phyloP scores from a whole-genome alignment of 2,888 invertebrate genomes.

The Nasonovia ribisnigri region DNA sequence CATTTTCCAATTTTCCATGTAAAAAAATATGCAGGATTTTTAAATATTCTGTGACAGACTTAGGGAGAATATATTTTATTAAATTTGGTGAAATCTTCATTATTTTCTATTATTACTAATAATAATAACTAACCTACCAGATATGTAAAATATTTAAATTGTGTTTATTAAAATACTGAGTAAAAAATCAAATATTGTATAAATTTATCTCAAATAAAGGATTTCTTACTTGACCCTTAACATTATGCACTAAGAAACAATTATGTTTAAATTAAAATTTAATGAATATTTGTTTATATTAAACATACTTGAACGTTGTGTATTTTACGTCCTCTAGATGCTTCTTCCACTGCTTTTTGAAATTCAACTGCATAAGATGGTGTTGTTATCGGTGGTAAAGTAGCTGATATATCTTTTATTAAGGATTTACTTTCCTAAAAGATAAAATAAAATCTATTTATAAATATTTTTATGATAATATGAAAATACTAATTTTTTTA shows the following conservation, averaged over 20 bases:
- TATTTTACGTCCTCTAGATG: constrained; percentile 75
- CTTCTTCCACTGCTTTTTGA: constrained; percentile 74
- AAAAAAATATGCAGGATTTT: background rate
- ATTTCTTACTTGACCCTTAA: background rate
- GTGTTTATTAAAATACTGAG: background rate
- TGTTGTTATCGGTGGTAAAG: constrained; percentile 73
- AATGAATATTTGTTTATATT: background rate
- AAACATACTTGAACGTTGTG: constrained; percentile 73
- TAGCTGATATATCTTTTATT: constrained; percentile 71
- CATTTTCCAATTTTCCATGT: no score
- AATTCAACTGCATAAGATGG: constrained; percentile 74
- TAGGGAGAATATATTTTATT: background rate
- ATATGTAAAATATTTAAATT: background rate
- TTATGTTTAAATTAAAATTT: background rate
- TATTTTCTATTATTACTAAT: background rate
- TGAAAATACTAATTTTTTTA: background rate
- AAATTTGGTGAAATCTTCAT: background rate
- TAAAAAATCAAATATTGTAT: background rate
- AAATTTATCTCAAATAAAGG: background rate
- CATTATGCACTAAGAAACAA: background rate
- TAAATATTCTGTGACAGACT: background rate
- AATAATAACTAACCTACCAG: no score
- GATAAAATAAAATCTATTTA: constrained; percentile 40
- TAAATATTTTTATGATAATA: background rate
- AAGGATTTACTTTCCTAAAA: constrained; percentile 71